These are phyloP conservation scores for Slavum lentiscoides DNA, from an alignment of 2,888 invertebrate genomes.

Conservation along the genomic window DNA sequence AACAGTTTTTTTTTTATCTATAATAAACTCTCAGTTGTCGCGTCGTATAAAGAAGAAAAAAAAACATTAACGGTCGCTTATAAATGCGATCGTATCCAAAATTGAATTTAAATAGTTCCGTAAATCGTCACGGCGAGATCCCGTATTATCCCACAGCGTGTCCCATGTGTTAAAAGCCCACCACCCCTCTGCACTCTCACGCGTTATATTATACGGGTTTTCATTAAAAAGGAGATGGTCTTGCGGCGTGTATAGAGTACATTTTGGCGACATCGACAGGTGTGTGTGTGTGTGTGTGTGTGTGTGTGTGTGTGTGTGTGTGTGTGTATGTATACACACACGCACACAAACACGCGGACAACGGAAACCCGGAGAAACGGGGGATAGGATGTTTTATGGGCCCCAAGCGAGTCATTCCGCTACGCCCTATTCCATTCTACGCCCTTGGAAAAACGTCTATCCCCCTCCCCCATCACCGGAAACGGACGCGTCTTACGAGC, in stretches of 20 bases:
- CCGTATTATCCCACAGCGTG: background rate
- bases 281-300: conserved; percentile 25
- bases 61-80: too few relatives aligned
- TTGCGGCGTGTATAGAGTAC: background rate
- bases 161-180: conserved; percentile 40
- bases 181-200: too few relatives aligned
- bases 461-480: background rate
- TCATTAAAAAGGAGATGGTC: too few relatives aligned
- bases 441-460: conserved; percentile 41
- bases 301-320: conserved; percentile 6
- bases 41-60: too few relatives aligned
- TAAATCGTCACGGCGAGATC: background rate
- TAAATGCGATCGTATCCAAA: background rate
- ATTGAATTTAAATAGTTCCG: background rate
- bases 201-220: too few relatives aligned
- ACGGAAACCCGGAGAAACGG: background rate
- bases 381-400: conserved; percentile 43
- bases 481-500: conserved; percentile 27
- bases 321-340: too few relatives aligned
- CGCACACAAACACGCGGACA: background rate
- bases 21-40: too few relatives aligned
- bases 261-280: conserved; percentile 48
- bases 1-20: too few relatives aligned
- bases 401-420: conserved; percentile 46
- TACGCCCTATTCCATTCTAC: background rate